phyloP scores from a whole-genome alignment of 2,888 invertebrate genomes.

The Zhuqinia jingwanae region DNA sequence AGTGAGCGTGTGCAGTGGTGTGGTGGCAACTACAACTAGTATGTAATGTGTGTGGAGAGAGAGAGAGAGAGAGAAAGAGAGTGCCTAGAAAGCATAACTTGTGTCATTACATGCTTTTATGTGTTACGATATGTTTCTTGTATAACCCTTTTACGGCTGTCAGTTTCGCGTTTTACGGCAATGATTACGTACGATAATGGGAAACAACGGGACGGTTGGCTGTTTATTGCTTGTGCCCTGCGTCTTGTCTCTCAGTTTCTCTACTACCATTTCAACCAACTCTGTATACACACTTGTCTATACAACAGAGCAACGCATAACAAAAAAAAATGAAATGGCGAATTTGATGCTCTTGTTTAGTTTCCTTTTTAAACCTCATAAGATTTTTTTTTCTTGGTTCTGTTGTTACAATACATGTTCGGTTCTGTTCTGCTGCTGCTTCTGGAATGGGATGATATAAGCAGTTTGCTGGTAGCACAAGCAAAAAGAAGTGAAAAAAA shows the following conservation, averaged over 20 bases:
- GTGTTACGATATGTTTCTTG: slow-evolving; percentile 55
- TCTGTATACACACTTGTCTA: no score
- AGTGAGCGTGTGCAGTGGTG: no score
- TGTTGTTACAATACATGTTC: neutral
- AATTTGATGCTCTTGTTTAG: slow-evolving; percentile 50
- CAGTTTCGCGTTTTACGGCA: slow-evolving; percentile 64
- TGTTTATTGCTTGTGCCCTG: slow-evolving; percentile 44
- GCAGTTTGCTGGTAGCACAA: neutral
- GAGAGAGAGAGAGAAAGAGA: neutral
- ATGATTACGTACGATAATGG: slow-evolving; percentile 65
- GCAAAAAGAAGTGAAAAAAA: slow-evolving; percentile 17
- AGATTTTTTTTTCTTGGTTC: slow-evolving; percentile 28
- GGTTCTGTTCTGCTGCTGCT: no score
- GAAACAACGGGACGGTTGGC: slow-evolving; percentile 60
- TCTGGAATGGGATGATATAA: slow-evolving; percentile 37
- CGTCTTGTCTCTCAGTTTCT: slow-evolving; percentile 19
- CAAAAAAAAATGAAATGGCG: slow-evolving; percentile 15
- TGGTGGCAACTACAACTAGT: no score
- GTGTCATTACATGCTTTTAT: slow-evolving; percentile 62
- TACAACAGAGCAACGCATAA: neutral
- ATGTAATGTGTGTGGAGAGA: no score
- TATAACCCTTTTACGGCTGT: slow-evolving; percentile 62
- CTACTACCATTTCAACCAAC: no score
- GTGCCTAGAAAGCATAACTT: neutral
- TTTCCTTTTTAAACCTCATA: slow-evolving; percentile 42